Percentiles rank a stretch among this genome's conserved stretches.
These are phyloP conservation scores for Anadara kagoshimensis DNA, from an alignment of 1,140 invertebrate species.

Conservation along the genomic window DNA sequence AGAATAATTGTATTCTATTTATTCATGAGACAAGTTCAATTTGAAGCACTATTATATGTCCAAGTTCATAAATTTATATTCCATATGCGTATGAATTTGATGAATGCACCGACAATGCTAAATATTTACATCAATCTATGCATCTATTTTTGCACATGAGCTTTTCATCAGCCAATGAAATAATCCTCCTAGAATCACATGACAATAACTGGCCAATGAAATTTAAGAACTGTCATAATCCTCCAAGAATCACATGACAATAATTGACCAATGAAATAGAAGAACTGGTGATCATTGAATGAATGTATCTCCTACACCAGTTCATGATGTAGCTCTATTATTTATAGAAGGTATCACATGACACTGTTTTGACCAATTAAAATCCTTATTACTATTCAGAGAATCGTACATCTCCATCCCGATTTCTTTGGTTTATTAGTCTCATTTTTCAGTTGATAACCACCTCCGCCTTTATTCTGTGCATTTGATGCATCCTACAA, in stretches of 20 bases:
- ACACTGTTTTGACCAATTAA: background rate
- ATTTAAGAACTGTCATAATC: slow-evolving; percentile 8
- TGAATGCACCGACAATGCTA: no score
- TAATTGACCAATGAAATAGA: slow-evolving; percentile 9
- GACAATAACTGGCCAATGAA: slow-evolving; percentile 15
- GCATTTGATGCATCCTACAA: slow-evolving; percentile 60
- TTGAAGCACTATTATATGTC: no score
- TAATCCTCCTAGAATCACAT: slow-evolving; percentile 33
- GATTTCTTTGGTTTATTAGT: slow-evolving; percentile 55
- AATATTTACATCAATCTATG: no score
- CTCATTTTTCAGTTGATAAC: slow-evolving; percentile 57
- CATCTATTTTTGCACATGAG: no score
- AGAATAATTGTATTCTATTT: no score
- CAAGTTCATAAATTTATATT: no score
- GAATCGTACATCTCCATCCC: slow-evolving; percentile 64
- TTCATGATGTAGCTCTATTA: no score
- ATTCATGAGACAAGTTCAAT: no score
- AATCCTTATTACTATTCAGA: slow-evolving; percentile 46
- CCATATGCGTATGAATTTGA: no score
- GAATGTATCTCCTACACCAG: no score
- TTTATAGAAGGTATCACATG: no score
- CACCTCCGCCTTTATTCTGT: slow-evolving; percentile 45
- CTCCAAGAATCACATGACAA: slow-evolving; percentile 31
- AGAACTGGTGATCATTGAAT: no score
- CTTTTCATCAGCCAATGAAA: slow-evolving; percentile 20